Evolutionary conservation across 2,888 invertebrate species (phyloP).

Genomic region (Timandra comae): DNA sequence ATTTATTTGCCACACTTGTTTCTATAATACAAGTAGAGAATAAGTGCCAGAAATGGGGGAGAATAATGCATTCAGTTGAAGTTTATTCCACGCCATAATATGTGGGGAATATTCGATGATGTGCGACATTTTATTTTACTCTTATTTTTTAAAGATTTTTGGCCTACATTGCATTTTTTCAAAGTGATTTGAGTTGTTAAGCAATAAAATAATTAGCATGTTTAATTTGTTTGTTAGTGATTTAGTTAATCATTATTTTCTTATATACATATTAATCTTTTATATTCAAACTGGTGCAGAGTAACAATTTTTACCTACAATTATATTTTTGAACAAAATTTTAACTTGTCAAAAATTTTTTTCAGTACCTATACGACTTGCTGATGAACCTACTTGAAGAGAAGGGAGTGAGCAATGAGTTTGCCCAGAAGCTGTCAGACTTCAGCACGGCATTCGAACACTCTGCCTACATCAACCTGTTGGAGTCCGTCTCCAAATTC

Average conservation of each 20-base stretch:
- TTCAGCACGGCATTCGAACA: constrained; percentile 96
- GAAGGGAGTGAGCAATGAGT: constrained; percentile 95
- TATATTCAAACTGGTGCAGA: no score
- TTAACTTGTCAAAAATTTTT: no score
- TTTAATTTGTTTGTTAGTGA: no score
- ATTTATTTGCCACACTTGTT: constrained; percentile 70
- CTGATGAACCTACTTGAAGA: constrained; percentile 97
- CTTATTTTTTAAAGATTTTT: no score
- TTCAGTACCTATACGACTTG: constrained; percentile 94
- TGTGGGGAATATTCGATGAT: constrained; percentile 47
- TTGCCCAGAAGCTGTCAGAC: constrained; percentile 90
- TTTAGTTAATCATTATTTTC: neutral
- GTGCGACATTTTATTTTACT: constrained; percentile 43
- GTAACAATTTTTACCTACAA: no score
- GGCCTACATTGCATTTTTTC: no score
- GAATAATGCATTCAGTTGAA: constrained; percentile 51
- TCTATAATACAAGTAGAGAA: constrained; percentile 57
- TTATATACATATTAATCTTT: no score
- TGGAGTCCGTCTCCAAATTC: constrained; percentile 92
- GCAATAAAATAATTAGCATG: constrained; percentile 8
- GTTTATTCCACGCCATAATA: constrained; percentile 39
- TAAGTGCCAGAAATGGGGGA: constrained; percentile 64
- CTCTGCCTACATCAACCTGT: constrained; percentile 89
- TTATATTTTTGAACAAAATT: no score
- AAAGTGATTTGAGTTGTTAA: no score